Percentiles rank a stretch among this genome's conserved stretches.
phyloP scores from a whole-genome alignment of 2,888 invertebrate genomes.

The Ceraclea dissimilis region DNA sequence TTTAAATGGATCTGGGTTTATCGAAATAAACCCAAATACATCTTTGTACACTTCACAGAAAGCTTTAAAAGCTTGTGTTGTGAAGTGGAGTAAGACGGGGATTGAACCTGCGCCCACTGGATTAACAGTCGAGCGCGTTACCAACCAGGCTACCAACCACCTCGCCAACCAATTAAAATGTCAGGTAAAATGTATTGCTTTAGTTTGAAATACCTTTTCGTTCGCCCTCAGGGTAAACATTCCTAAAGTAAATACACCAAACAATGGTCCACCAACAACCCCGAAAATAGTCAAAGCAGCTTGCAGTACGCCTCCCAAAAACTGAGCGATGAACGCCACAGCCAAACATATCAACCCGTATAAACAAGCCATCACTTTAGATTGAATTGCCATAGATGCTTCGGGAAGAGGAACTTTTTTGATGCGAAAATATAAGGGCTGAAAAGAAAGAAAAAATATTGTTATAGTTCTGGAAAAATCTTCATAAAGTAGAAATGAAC shows the following conservation, averaged over 20 bases:
- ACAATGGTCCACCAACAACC: slow-evolving; percentile 78
- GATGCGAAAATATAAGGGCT: slow-evolving; percentile 36
- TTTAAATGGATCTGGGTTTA: too few relatives aligned
- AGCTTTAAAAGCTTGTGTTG: too few relatives aligned
- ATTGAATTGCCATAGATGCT: slow-evolving; percentile 42
- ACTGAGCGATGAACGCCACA: slow-evolving; percentile 74
- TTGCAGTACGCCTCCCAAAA: slow-evolving; percentile 81
- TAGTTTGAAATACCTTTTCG: slow-evolving; percentile 53
- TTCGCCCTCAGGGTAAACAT: slow-evolving; percentile 72
- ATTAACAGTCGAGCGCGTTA: too few relatives aligned
- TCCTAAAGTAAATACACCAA: slow-evolving; percentile 78
- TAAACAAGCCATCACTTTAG: slow-evolving; percentile 60
- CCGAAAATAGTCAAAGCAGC: slow-evolving; percentile 81
- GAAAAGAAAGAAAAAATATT: slow-evolving; percentile 10
- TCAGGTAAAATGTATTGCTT: too few relatives aligned
- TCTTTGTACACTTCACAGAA: too few relatives aligned
- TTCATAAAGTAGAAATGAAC: too few relatives aligned
- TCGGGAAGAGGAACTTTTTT: slow-evolving; percentile 36
- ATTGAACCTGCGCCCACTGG: too few relatives aligned
- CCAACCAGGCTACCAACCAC: too few relatives aligned
- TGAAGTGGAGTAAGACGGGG: too few relatives aligned
- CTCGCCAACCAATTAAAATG: too few relatives aligned
- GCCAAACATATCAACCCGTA: slow-evolving; percentile 73
- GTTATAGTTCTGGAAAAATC: too few relatives aligned
- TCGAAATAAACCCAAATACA: too few relatives aligned